A percentile compares a stretch with the other conserved stretches of the same genome.
Evolutionary conservation across 1,140 invertebrate species (phyloP).

Genomic region (Brachionus paranguensis): DNA sequence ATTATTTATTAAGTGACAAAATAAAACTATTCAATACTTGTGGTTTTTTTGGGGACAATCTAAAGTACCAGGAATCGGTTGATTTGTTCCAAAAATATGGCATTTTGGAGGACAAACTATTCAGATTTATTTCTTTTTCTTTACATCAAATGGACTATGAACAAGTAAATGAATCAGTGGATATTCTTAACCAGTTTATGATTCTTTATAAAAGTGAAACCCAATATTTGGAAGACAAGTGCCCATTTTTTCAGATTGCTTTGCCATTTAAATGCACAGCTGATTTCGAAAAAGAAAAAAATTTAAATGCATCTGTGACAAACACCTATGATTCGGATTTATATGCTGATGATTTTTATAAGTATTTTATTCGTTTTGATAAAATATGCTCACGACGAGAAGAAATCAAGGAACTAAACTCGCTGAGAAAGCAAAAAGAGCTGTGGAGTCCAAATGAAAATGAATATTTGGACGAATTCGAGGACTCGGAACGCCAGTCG

Average conservation of each 20-base stretch:
- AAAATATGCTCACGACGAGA: neutral
- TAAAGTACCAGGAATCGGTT: neutral
- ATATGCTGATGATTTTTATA: neutral
- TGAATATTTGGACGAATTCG: neutral
- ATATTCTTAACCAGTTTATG: neutral
- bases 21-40: neutral
- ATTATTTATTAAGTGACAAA: constrained; percentile 43
- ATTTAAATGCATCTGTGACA: neutral
- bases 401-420: constrained; percentile 14
- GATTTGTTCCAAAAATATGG: neutral
- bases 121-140: neutral
- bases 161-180: neutral
- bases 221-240: constrained; percentile 23
- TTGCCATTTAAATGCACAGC: neutral
- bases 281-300: neutral
- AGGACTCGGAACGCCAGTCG: neutral
- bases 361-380: constrained; percentile 27
- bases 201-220: constrained; percentile 5
- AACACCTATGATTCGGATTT: neutral
- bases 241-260: neutral
- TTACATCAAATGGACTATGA: neutral
- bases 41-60: neutral
- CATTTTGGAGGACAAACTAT: neutral
- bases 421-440: constrained; percentile 17
- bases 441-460: constrained; percentile 9